A percentile compares a stretch with the other conserved stretches of the same genome.
These are phyloP conservation scores for Diplodus puntazzo DNA, from an alignment of 2,797 vertebrate species.

Conservation along the genomic window DNA sequence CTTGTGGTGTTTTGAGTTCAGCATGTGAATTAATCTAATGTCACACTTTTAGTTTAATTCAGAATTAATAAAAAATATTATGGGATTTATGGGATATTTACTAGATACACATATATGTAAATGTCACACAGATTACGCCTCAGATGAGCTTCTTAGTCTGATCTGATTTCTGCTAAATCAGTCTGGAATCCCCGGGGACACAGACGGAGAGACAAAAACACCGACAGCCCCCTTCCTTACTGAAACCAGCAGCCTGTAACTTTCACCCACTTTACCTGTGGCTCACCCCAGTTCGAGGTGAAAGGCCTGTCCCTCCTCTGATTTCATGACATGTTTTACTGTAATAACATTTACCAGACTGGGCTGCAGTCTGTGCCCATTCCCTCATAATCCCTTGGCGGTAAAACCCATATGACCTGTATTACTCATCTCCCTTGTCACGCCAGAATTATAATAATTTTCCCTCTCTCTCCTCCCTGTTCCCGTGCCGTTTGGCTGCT, in stretches of 20 bases:
- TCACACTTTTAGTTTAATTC: conserved; percentile 74
- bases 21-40: conserved; percentile 53
- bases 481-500: conserved; percentile 65
- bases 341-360: conserved; percentile 73
- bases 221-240: background rate
- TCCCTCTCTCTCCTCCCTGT: conserved; percentile 45
- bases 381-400: conserved; percentile 76
- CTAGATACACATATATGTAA: conserved; percentile 80
- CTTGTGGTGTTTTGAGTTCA: conserved; percentile 32
- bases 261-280: conserved; percentile 15
- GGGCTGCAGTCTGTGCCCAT: conserved; percentile 62
- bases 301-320: conserved; percentile 29
- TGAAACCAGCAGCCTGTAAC: background rate
- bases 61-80: conserved; percentile 79
- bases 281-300: background rate
- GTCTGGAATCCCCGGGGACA: conserved; percentile 61
- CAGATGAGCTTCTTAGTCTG: conserved; percentile 81
- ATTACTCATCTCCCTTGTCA: conserved; percentile 81
- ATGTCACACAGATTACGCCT: conserved; percentile 80
- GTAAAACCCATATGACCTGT: conserved; percentile 85
- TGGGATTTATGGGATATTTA: conserved; percentile 78
- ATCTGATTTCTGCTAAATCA: conserved; percentile 80
- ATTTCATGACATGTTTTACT: conserved; percentile 50
- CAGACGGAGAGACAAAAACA: conserved; percentile 30
- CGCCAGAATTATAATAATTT: conserved; percentile 77